These are phyloP conservation scores for Azorinus chamasolen DNA, from an alignment of 2,888 invertebrate genomes.

Conservation along the genomic window DNA sequence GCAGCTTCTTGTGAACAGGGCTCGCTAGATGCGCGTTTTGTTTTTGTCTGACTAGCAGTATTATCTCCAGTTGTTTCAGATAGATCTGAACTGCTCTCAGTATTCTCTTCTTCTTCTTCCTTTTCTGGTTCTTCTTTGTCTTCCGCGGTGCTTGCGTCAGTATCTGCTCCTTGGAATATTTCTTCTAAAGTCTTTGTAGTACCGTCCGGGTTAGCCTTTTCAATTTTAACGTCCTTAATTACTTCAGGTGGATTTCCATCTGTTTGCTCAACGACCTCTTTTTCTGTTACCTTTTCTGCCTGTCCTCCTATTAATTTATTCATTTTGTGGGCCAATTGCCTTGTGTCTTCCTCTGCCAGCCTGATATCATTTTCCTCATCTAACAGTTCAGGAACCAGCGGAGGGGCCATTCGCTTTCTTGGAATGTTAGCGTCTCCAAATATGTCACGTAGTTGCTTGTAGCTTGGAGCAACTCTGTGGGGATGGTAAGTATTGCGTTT, in stretches of 20 bases:
- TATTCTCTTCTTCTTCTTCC: constrained; percentile 2
- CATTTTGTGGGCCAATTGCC: constrained; percentile 13
- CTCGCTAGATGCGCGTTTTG: constrained; percentile 56
- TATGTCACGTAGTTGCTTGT: constrained; percentile 51
- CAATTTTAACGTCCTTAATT: constrained; percentile 22
- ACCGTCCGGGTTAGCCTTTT: constrained; percentile 21
- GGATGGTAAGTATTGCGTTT: constrained; percentile 48
- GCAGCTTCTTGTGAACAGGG: constrained; percentile 4
- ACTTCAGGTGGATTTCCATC: not conserved
- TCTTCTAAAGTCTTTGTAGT: constrained; percentile 23
- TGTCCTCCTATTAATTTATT: constrained; percentile 14
- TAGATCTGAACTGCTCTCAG: not conserved
- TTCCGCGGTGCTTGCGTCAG: not conserved
- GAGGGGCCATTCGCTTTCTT: constrained; percentile 42
- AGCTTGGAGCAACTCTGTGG: constrained; percentile 43
- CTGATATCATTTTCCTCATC: not conserved
- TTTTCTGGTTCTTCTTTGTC: not conserved
- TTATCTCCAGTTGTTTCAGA: not conserved
- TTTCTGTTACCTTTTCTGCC: constrained; percentile 23
- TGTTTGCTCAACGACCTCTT: not conserved
- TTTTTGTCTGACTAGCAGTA: constrained; percentile 39
- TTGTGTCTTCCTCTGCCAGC: not conserved
- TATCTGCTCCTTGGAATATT: constrained; percentile 13
- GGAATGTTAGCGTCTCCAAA: constrained; percentile 57
- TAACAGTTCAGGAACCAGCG: not conserved